A percentile compares a stretch with the other conserved stretches of the same genome.
Evolutionary conservation across 2,888 invertebrate species (phyloP).

Genomic region (Amblyteles armatorius): DNA sequence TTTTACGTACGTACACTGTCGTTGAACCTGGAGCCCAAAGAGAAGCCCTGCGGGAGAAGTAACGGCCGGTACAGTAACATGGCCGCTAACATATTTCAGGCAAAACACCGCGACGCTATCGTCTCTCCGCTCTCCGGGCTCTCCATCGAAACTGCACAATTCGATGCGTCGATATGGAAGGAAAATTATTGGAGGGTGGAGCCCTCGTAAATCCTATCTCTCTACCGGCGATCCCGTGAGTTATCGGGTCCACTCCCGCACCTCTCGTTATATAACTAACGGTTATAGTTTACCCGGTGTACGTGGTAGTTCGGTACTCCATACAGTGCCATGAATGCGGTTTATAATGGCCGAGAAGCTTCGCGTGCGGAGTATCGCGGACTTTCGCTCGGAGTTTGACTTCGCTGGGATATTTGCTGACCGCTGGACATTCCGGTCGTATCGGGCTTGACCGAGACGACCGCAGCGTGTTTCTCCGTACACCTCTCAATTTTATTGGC

Average conservation of each 20-base stretch:
- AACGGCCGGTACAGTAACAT: conserved; percentile 27
- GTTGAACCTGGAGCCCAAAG: conserved; percentile 39
- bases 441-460: neutral
- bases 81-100: conserved; percentile 56
- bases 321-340: neutral
- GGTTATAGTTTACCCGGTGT: conserved; percentile 38
- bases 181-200: conserved; percentile 52
- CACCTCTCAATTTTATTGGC: neutral
- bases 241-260: conserved; percentile 48
- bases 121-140: neutral
- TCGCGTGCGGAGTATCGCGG: neutral
- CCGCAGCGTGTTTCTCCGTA: neutral
- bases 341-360: conserved; percentile 5
- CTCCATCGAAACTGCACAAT: conserved; percentile 49
- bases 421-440: neutral
- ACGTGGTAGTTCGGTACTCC: neutral
- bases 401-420: conserved; percentile 13
- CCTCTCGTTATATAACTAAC: conserved; percentile 32
- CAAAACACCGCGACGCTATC: conserved; percentile 40
- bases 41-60: conserved; percentile 33
- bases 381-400: neutral
- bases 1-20: conserved; percentile 13
- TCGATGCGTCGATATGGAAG: conserved; percentile 46
- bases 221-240: conserved; percentile 42
- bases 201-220: conserved; percentile 50